Conservation (phyloP, 1,140 invertebrate species). For the Maconellicoccus hirsutus region DNA sequence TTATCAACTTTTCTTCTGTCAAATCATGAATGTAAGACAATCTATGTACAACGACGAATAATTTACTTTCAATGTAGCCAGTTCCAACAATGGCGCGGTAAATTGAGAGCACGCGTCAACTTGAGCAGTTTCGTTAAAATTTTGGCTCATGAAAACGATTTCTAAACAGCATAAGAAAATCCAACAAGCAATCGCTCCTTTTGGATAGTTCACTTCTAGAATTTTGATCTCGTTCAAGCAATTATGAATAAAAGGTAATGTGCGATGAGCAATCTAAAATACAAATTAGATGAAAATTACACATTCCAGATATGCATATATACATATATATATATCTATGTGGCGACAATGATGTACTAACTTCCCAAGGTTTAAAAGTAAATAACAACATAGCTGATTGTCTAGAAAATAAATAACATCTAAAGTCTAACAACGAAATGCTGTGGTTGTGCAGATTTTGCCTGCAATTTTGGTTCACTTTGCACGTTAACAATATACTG, state of each 20-base stretch:
- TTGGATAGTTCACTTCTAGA: slow-evolving; percentile 60
- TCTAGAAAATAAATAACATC: slow-evolving; percentile 87
- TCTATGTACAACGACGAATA: not conserved
- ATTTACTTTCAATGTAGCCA: slow-evolving; percentile 78
- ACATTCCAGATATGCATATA: no score
- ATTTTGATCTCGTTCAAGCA: slow-evolving; percentile 67
- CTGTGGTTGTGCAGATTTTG: slow-evolving; percentile 54
- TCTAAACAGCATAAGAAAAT: slow-evolving; percentile 83
- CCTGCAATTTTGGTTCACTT: slow-evolving; percentile 53
- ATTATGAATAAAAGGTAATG: slow-evolving; percentile 75
- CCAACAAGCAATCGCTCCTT: slow-evolving; percentile 84
- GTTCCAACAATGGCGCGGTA: slow-evolving; percentile 81
- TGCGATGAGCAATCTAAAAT: slow-evolving; percentile 63
- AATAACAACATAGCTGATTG: slow-evolving; percentile 78
- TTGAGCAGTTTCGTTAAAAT: slow-evolving; percentile 49
- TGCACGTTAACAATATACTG: slow-evolving; percentile 58
- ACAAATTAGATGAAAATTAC: not conserved
- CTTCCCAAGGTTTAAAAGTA: slow-evolving; percentile 67
- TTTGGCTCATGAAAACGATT: slow-evolving; percentile 66
- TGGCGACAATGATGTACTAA: slow-evolving; percentile 37
- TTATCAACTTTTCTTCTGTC: not conserved
- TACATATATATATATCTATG: no score
- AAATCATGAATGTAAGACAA: no score
- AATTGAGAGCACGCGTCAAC: slow-evolving; percentile 69
- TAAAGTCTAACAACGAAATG: slow-evolving; percentile 72